Evolutionary conservation across 2,113 vertebrate genomes (phyloP), one percentile per base, ranked within the genome.

Genomic region (Panthera uncia): DNA sequence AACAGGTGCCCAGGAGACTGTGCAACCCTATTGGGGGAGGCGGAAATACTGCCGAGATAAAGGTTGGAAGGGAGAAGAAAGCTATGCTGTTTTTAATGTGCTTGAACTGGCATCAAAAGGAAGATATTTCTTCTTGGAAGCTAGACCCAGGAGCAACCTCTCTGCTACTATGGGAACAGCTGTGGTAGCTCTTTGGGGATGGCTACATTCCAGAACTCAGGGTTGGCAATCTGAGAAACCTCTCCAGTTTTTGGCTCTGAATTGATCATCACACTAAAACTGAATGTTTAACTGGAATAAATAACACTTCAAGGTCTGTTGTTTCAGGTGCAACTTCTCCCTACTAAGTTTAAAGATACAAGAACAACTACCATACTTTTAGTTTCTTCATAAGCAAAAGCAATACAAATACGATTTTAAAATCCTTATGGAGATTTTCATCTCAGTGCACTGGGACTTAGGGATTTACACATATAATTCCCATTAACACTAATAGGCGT

Each of bases 261-360:
- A 95, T 69, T 96, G 98, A 98, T 98, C 98, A 98, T 98, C 98
- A 97, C 97, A 98, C 96, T 96, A 97, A 97, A 95, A 98, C 96
- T 87, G 98, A 98, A 98, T 97, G 97, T 99, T 98, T 98, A 98
- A 97, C 97, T 98, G 95, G 95, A 98, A 98, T 98, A 98, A 98
- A 98, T 98, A 98, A 98, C 97, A 98, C 97, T 98, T 98, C 87
- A 80, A 97, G 94, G 92, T 98, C 90, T 98, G 98, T 98, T 98
- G 97, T 98, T 99, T 98, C 98, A 98, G 98, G 98, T 98, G 98
- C 98, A 98, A 97, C 93, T 97, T 89, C 87, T 93, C 91, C 97
- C 96, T 97, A 71, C 97, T 89, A 98, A 98, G 79, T 98, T 98
- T 96, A 98, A 98, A 98, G 97, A 90, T 92, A 81, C 82, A 98